A percentile compares a stretch with the other conserved stretches of the same genome.
These are phyloP conservation scores for Druceiella hillmani DNA, from an alignment of 2,888 invertebrate genomes.

Conservation along the genomic window DNA sequence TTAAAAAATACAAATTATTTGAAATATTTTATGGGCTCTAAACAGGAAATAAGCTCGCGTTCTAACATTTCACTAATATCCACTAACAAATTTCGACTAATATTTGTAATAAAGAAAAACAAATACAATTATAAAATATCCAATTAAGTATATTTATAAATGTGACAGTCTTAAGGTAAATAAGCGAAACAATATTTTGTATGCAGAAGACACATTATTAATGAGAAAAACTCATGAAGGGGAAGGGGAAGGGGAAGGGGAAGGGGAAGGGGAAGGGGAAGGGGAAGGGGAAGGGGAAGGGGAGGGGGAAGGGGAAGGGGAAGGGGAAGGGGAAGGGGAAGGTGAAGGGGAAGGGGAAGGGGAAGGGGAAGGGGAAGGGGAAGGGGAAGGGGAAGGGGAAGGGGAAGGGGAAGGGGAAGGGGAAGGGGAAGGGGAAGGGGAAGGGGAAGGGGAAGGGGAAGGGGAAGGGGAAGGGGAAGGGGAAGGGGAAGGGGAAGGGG, in stretches of 20 bases:
- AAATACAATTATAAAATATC: no score
- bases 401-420: not conserved
- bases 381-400: not conserved
- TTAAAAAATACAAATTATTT: no score
- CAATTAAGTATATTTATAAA: no score
- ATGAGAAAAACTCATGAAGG: no score
- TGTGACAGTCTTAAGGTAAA: no score
- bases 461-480: not conserved
- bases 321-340: not conserved
- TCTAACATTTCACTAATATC: no score
- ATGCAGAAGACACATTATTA: no score
- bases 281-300: not conserved
- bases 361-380: not conserved
- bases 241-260: not conserved
- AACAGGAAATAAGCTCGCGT: no score
- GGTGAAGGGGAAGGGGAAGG: not conserved
- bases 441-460: not conserved
- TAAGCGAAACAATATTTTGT: no score
- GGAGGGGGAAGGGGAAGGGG: not conserved
- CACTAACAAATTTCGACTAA: no score
- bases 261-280: not conserved
- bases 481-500: not conserved
- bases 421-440: not conserved
- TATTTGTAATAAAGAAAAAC: no score
- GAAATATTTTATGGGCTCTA: no score